Percentiles rank a stretch among this genome's conserved stretches.
phyloP scores from a whole-genome alignment of 2,113 vertebrate genomes.

The Camelus dromedarius region DNA sequence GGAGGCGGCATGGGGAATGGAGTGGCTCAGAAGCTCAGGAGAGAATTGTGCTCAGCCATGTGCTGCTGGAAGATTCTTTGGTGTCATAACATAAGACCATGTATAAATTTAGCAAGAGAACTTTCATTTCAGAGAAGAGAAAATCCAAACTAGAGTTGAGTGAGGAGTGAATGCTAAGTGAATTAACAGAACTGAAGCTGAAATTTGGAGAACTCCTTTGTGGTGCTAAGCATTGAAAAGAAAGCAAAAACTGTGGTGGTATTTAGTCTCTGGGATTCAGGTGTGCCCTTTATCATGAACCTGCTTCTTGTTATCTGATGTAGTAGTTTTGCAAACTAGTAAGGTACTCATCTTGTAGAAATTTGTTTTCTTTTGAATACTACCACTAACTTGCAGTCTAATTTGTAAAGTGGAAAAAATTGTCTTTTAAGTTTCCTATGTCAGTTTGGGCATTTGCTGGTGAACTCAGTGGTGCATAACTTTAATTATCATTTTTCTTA shows the following conservation, averaged over 20 bases:
- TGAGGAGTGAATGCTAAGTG: background rate
- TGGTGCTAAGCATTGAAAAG: background rate
- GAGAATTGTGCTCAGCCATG: background rate
- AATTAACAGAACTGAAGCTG: background rate
- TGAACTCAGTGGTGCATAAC: slow-evolving; percentile 50
- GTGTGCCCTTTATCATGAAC: background rate
- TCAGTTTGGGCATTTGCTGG: slow-evolving; percentile 42
- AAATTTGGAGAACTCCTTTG: background rate
- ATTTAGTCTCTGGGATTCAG: background rate
- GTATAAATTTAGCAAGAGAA: background rate
- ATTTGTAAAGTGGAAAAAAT: slow-evolving; percentile 41
- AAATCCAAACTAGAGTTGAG: background rate
- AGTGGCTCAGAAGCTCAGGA: background rate
- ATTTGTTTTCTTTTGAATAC: background rate
- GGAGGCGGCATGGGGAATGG: background rate
- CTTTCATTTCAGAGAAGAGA: background rate
- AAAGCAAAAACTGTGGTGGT: background rate
- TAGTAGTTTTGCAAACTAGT: background rate
- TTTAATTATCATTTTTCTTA: slow-evolving; percentile 77
- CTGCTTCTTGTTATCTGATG: background rate
- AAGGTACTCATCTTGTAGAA: background rate
- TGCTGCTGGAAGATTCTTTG: background rate
- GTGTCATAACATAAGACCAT: background rate
- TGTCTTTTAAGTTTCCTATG: slow-evolving; percentile 59
- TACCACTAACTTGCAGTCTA: background rate